Evolutionary conservation across 2,113 vertebrate genomes (phyloP), one percentile per base, ranked within the genome.

Genomic region (Prunella fulvescens): DNA sequence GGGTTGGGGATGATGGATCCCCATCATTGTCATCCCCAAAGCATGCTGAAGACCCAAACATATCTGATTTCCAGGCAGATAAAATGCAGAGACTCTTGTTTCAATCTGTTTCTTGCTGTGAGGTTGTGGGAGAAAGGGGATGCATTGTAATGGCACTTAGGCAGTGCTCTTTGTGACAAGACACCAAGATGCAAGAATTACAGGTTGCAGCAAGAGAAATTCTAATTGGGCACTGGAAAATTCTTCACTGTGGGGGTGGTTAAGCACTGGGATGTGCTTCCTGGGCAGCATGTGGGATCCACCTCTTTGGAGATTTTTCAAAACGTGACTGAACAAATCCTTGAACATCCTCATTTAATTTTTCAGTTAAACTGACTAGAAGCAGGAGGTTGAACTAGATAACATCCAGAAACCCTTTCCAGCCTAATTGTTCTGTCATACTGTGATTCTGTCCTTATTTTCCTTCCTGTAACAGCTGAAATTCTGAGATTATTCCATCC

Each of bases 251-350:
- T 47, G 85, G 71, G 35, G 65, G 61, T 87, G 65, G 40, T 66
- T 81, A 81, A 66, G 39, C 81, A 51, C 39, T 51, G 70, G 88
- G 73, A 71, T 93, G 65, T 87, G 23, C 92, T 96, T 96, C 78
- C 91, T 0, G 18, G 31, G 62, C 17, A 65, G 67, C 33, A 12
- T 44, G 37, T 69, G 58, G 58, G 57, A 93, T 88, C 79, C 14
- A 6, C 88, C 62, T 86, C 58, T 1, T 0, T 31, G 40, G n/a
- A 61, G 48, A 19, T 95, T 86, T 95, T 95, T 92, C 62, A 86
- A 77, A 93, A 73, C 67, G 10, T 73, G 83, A 61, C 62, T 65
- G n/a, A 14, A 37, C n/a, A 80, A 82, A 17, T 45, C 45, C 31
- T 73, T 73, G 39, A 44, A 24, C 40, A 13, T 60, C 14, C 26